Evolutionary conservation across 2,797 vertebrate genomes (phyloP).

Genomic region (Gymnopithys bicolor): DNA sequence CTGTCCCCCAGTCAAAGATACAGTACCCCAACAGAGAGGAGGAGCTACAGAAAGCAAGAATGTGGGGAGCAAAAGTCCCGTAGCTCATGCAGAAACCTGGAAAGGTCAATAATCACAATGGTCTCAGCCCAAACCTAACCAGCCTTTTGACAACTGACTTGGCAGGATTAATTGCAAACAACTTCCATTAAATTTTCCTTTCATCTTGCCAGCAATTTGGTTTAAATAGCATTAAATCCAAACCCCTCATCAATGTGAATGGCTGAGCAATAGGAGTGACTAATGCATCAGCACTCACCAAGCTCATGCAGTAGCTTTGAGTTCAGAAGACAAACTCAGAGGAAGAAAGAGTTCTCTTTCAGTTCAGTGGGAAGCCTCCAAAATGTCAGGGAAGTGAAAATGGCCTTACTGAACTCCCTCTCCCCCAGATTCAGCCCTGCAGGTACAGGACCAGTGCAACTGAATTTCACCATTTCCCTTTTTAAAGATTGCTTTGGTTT

Average conservation of each 20-base stretch:
- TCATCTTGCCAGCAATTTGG: constrained; percentile 11
- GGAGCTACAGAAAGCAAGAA: background rate
- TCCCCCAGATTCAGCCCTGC: background rate
- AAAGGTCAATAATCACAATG: background rate
- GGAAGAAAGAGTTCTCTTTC: background rate
- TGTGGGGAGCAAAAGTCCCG: background rate
- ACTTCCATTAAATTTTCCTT: background rate
- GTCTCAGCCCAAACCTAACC: constrained; percentile 2
- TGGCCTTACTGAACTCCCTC: background rate
- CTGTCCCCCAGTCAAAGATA: constrained; percentile 34
- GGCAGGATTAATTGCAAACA: constrained; percentile 2
- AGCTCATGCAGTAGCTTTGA: background rate
- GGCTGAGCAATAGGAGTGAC: background rate
- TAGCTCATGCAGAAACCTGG: background rate
- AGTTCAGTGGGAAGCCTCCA: background rate
- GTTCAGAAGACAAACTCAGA: background rate
- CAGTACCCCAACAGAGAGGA: background rate
- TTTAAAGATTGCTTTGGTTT: background rate
- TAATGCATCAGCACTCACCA: background rate
- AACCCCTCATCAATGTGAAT: background rate
- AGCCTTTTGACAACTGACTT: background rate
- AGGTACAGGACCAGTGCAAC: background rate
- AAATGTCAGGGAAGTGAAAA: background rate
- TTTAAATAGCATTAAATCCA: background rate
- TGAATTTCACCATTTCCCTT: background rate